Evolutionary conservation across 1,140 invertebrate species (phyloP).

Genomic region (Parasteatoda tepidariorum): DNA sequence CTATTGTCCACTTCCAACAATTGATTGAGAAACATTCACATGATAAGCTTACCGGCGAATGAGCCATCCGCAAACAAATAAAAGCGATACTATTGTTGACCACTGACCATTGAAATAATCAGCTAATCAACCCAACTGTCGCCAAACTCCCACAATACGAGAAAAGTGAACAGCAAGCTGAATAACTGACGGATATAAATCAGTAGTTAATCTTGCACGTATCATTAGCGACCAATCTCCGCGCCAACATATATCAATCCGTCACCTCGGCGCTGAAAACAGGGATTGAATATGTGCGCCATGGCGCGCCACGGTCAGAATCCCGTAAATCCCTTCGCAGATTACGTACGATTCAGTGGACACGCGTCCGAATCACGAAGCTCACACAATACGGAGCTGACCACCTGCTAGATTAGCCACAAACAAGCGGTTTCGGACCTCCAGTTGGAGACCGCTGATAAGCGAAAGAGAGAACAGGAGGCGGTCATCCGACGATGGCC

Average conservation of each 20-base stretch:
- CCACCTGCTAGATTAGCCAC: constrained; percentile 59
- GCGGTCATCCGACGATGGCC: constrained; percentile 47
- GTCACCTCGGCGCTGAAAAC: background rate
- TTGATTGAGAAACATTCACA: too few relatives aligned
- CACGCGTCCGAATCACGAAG: background rate
- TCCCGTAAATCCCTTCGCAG: background rate
- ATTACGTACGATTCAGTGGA: background rate
- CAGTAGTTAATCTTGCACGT: background rate
- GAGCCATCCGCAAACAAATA: background rate
- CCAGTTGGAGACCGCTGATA: constrained; percentile 5
- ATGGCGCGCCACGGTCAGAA: background rate
- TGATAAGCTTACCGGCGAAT: background rate
- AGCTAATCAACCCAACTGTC: background rate
- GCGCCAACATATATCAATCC: background rate
- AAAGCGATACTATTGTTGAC: background rate
- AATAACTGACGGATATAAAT: background rate
- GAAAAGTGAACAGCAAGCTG: background rate
- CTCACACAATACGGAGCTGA: constrained; percentile 27
- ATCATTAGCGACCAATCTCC: background rate
- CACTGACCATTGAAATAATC: background rate
- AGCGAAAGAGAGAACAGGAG: background rate
- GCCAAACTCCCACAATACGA: background rate
- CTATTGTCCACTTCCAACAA: too few relatives aligned
- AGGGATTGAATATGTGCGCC: background rate
- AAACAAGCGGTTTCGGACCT: constrained; percentile 29